Conservation (phyloP, 2,113 vertebrate genomes). For the Cathartes aura region DNA sequence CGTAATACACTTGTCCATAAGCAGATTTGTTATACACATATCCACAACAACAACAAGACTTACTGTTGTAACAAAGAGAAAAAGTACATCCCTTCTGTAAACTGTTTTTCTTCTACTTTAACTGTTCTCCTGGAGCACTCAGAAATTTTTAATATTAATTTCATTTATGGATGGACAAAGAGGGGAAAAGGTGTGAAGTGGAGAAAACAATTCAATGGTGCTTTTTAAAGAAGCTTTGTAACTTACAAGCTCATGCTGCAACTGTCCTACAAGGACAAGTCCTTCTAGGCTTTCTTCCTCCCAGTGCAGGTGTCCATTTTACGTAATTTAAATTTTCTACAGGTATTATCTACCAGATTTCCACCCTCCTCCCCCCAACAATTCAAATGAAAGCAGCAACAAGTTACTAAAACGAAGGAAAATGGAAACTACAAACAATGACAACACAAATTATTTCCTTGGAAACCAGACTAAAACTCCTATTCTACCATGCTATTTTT, state of each 20-base stretch:
- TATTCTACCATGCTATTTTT: not conserved
- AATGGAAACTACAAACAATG: not conserved
- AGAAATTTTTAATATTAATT: not conserved
- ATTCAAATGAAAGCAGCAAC: not conserved
- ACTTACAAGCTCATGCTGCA: not conserved
- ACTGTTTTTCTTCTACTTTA: not conserved
- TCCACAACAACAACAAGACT: not conserved
- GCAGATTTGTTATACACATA: not conserved
- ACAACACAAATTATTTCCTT: not conserved
- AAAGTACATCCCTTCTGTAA: not conserved
- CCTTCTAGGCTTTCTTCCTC: not conserved
- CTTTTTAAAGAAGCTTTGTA: not conserved
- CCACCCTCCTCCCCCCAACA: not conserved
- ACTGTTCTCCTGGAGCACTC: not conserved
- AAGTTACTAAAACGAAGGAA: not conserved
- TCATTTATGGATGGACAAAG: not conserved
- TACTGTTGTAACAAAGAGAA: not conserved
- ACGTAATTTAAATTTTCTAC: not conserved
- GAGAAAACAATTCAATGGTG: not conserved
- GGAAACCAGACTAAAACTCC: not conserved
- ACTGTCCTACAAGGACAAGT: not conserved
- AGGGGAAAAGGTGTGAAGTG: not conserved
- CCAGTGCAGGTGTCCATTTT: not conserved
- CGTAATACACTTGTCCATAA: not conserved
- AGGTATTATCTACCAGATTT: not conserved